Evolutionary conservation across 2,888 invertebrate species (phyloP), one percentile per base, ranked within the genome.

Genomic region (Dolichopus griseipennis): DNA sequence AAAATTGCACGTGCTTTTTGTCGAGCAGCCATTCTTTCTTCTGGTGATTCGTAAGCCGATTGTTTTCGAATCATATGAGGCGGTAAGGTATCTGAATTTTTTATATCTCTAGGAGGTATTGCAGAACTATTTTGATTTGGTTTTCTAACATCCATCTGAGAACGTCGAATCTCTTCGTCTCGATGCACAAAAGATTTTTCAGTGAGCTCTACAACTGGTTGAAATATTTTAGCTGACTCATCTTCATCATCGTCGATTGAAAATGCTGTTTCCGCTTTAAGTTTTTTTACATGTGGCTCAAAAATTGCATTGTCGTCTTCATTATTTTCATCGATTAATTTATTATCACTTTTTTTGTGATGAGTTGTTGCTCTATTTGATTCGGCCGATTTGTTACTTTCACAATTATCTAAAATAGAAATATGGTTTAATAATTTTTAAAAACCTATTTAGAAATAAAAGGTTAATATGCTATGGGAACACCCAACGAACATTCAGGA

Each of bases 261-360:
- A 2, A 1, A 8, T 20, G 21, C 6, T 21, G 62, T 22, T 62
- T 22, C 22, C 15, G 1, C 3, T 22, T 21, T 9, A 21, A 3
- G 18, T 12, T 52, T 52, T 18, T 52, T 22, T 1, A 62, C 22
- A 20, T 62, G 62, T 15, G 62, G 62, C 12, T 62, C 62, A 12
- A 62, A 62, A 62, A 62, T 62, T 8, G 21, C 62, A 12, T 22
- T 62, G 18, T 64, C 37, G 1, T 64, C 37, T 64, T 64, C 64
- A 34, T n/a, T 34, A 33, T 27, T n/a, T 27, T 33, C 37, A 9
- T 34, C 18, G 37, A 6, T 7, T 9, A 18, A 10, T 34, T 64
- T n/a, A 33, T 15, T 15, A 15, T 64, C 15, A 64, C n/a, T 20
- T 10, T 9, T 64, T 33, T 64, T 9, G 5, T 15, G 18, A 52